Conservation (phyloP, 2,888 invertebrate species). For the Phaedon cochleariae region DNA sequence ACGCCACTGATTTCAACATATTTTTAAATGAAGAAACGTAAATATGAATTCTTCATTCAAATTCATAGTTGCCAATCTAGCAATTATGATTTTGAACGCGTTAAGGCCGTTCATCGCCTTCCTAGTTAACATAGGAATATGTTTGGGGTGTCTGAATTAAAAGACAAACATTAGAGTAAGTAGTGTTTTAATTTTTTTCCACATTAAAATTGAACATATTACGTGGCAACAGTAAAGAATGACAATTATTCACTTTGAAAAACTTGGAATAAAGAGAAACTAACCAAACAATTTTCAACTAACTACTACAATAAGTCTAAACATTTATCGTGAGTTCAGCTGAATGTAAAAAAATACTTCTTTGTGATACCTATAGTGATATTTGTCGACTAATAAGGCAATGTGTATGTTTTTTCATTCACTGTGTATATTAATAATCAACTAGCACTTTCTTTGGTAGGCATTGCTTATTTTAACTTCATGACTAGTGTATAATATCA, state of each 20-base stretch:
- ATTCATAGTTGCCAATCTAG: too few relatives aligned
- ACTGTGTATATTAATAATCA: constrained; percentile 44
- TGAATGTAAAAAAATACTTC: constrained; percentile 58
- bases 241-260: constrained; percentile 24
- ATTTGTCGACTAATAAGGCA: constrained; percentile 49
- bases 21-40: too few relatives aligned
- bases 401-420: constrained; percentile 34
- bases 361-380: constrained; percentile 49
- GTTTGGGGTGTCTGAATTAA: too few relatives aligned
- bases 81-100: too few relatives aligned
- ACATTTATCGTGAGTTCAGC: constrained; percentile 46
- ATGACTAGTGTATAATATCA: constrained; percentile 59
- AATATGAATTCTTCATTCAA: too few relatives aligned
- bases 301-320: constrained; percentile 31
- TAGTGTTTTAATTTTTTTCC: neutral
- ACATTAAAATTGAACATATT: constrained; percentile 10
- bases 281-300: constrained; percentile 32
- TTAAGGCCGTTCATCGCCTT: too few relatives aligned
- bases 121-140: too few relatives aligned
- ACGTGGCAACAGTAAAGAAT: constrained; percentile 9
- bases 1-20: too few relatives aligned
- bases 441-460: constrained; percentile 59
- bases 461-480: constrained; percentile 51
- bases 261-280: constrained; percentile 35
- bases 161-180: too few relatives aligned